phyloP scores from a whole-genome alignment of 2,888 invertebrate species.

The Diaprepes abbreviatus region DNA sequence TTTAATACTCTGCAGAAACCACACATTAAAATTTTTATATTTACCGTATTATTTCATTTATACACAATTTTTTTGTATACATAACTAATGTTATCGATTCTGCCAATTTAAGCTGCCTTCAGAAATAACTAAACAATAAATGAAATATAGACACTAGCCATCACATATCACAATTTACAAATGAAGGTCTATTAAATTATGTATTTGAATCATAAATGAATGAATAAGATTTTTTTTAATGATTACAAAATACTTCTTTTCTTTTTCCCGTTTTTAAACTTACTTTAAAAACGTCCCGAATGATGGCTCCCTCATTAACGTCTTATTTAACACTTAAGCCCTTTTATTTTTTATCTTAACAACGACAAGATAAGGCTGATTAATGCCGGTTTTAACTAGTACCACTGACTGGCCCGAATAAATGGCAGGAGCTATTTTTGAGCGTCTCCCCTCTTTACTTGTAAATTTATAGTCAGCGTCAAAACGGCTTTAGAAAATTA shows the following conservation, averaged over 20 bases:
- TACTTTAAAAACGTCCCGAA: not conserved
- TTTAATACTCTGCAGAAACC: too few relatives aligned
- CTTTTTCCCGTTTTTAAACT: not conserved
- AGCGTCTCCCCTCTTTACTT: constrained; percentile 15
- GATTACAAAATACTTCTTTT: not conserved
- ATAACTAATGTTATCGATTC: too few relatives aligned
- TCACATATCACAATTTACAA: too few relatives aligned
- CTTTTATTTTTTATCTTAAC: constrained; percentile 20
- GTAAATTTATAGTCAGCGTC: constrained; percentile 21
- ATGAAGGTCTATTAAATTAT: too few relatives aligned
- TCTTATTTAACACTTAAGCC: constrained; percentile 20
- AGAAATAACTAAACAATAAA: too few relatives aligned
- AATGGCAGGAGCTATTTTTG: constrained; percentile 20
- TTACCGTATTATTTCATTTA: too few relatives aligned
- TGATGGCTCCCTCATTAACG: constrained; percentile 17
- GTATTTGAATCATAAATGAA: too few relatives aligned
- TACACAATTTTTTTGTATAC: too few relatives aligned
- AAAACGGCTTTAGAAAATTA: constrained; percentile 16
- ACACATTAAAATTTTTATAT: too few relatives aligned
- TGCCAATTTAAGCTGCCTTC: too few relatives aligned
- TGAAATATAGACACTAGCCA: too few relatives aligned
- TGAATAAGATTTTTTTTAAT: not conserved
- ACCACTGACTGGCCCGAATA: constrained; percentile 21
- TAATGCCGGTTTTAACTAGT: constrained; percentile 20
- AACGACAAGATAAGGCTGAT: constrained; percentile 23